Conservation (phyloP, 2,888 invertebrate species). For the Perithous albicinctus region DNA sequence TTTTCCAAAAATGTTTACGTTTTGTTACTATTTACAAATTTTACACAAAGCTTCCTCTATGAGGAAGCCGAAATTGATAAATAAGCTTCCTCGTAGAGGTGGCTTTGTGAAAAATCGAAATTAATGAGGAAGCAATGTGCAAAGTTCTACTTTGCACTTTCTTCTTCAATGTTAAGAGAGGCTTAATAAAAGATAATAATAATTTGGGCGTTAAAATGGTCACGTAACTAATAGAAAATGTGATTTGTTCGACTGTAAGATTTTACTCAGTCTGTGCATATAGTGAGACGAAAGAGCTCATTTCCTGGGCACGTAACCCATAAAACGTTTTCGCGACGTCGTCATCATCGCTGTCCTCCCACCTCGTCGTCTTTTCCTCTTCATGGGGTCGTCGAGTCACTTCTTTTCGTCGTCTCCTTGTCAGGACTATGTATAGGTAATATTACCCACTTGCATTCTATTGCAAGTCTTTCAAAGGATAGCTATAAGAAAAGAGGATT, state of each 20-base stretch:
- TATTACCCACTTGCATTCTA: constrained; percentile 56
- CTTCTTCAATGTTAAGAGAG: too few relatives aligned
- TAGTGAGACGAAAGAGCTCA: neutral
- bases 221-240: neutral
- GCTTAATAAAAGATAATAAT: too few relatives aligned
- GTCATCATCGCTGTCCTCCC: constrained; percentile 1
- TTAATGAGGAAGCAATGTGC: too few relatives aligned
- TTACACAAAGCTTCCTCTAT: too few relatives aligned
- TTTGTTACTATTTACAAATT: too few relatives aligned
- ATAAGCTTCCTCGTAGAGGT: too few relatives aligned
- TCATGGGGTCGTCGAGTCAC: constrained; percentile 21
- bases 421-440: constrained; percentile 18
- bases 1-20: too few relatives aligned
- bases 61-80: too few relatives aligned
- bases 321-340: constrained; percentile 17
- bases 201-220: too few relatives aligned
- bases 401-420: constrained; percentile 27
- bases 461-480: constrained; percentile 51
- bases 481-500: constrained; percentile 47
- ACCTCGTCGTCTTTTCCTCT: constrained; percentile 17
- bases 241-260: neutral
- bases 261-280: neutral
- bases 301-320: neutral
- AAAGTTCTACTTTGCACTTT: too few relatives aligned
- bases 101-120: too few relatives aligned